Evolutionary conservation across 2,888 invertebrate genomes (phyloP).

Genomic region (Idaea dimidiata): DNA sequence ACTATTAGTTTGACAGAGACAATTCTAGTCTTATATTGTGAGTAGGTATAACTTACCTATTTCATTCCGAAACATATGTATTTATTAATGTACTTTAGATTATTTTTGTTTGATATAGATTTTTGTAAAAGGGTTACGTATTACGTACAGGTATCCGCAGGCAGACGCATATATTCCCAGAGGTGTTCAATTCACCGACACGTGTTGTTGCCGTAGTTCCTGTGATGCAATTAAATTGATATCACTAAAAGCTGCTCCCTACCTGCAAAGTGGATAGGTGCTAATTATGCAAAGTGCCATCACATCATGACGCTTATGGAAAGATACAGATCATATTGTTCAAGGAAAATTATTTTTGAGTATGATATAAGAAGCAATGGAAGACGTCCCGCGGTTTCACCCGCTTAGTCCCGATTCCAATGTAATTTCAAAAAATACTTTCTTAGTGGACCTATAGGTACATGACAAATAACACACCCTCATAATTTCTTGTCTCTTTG

Average conservation of each 20-base stretch:
- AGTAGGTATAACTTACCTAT: too few species aligned
- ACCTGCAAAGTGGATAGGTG: slow-evolving; percentile 10
- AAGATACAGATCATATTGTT: slow-evolving; percentile 5
- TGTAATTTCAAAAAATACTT: too few species aligned
- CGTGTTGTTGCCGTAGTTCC: slow-evolving; percentile 2
- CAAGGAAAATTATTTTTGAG: background rate
- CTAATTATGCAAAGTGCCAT: slow-evolving; percentile 18
- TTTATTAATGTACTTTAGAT: too few species aligned
- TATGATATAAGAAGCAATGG: background rate
- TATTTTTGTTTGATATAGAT: too few species aligned
- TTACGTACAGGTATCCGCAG: background rate
- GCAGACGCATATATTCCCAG: background rate
- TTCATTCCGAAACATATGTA: too few species aligned
- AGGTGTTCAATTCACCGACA: background rate
- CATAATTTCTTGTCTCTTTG: too few species aligned
- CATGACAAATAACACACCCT: too few species aligned
- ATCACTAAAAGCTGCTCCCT: slow-evolving; percentile 16
- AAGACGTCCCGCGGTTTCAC: too few species aligned
- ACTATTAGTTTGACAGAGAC: too few species aligned
- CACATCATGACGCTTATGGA: slow-evolving; percentile 5
- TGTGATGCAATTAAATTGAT: slow-evolving; percentile 15
- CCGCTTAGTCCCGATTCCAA: too few species aligned
- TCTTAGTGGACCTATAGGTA: too few species aligned
- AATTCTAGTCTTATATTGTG: too few species aligned
- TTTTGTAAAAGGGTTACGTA: background rate